phyloP scores from a whole-genome alignment of 2,888 invertebrate genomes.

The Eledona agricola region DNA sequence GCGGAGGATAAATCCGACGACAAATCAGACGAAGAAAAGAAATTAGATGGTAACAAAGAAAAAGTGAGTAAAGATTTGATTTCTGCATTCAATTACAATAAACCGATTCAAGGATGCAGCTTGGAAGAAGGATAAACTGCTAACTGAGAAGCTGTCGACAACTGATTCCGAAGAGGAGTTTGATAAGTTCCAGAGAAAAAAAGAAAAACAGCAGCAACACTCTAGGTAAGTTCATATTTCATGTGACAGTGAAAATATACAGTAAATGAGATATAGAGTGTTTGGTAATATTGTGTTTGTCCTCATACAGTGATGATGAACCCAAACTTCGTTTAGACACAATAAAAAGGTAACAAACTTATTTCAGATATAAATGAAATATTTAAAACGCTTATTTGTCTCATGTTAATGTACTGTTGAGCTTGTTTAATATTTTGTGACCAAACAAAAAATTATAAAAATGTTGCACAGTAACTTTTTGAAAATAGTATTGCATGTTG shows the following conservation, averaged over 20 bases:
- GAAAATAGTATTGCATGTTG: too few relatives aligned
- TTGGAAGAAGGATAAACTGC: constrained; percentile 49
- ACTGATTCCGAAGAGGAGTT: constrained; percentile 49
- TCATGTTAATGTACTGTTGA: too few relatives aligned
- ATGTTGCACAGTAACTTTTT: too few relatives aligned
- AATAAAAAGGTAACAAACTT: constrained; percentile 15
- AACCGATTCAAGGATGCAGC: too few relatives aligned
- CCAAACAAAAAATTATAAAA: too few relatives aligned
- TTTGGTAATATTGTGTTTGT: constrained; percentile 6
- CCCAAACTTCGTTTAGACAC: constrained; percentile 5
- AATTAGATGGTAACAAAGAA: constrained; percentile 24
- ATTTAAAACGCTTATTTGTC: background rate
- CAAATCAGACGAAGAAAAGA: constrained; percentile 54
- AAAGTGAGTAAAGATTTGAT: constrained; percentile 11
- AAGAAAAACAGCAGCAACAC: constrained; percentile 30
- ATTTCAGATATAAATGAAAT: background rate
- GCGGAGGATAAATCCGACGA: constrained; percentile 43
- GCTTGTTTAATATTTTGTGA: too few relatives aligned
- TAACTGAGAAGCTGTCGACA: constrained; percentile 45
- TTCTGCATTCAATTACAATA: constrained; percentile 3
- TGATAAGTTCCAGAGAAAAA: constrained; percentile 43
- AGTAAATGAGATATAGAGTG: background rate
- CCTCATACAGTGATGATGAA: constrained; percentile 15
- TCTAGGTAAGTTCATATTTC: constrained; percentile 8
- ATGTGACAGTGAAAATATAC: too few relatives aligned